A percentile compares a stretch with the other conserved stretches of the same genome.
phyloP scores from a whole-genome alignment of 1,140 invertebrate genomes.

The Pseudomyrmex flavicornis region DNA sequence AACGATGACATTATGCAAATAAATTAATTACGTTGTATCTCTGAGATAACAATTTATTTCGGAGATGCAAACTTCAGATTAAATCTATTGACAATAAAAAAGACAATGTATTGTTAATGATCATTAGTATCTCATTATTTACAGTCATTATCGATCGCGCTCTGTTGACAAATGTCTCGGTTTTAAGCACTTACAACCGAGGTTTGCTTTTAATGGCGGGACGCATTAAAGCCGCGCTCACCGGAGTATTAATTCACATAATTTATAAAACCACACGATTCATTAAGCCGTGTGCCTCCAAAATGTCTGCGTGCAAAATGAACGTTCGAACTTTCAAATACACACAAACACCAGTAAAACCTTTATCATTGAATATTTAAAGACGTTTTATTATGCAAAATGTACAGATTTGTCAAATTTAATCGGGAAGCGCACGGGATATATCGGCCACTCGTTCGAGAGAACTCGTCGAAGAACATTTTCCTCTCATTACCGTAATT shows the following conservation, averaged over 20 bases:
- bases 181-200: slow-evolving; percentile 32
- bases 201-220: slow-evolving; percentile 24
- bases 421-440: too few species aligned
- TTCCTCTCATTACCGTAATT: too few species aligned
- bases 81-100: background rate
- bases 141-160: background rate
- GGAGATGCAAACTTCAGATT: slow-evolving; percentile 7
- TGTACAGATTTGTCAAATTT: too few species aligned
- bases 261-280: slow-evolving; percentile 19
- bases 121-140: slow-evolving; percentile 34
- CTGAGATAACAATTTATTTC: background rate
- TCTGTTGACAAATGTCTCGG: slow-evolving; percentile 33
- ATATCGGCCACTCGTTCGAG: background rate
- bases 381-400: too few species aligned
- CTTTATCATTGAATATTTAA: too few species aligned
- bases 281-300: background rate
- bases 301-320: slow-evolving; percentile 10
- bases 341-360: too few species aligned
- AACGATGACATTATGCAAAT: background rate
- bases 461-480: background rate
- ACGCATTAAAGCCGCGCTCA: background rate
- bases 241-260: slow-evolving; percentile 23
- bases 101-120: background rate
- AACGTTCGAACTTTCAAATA: background rate
- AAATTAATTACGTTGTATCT: slow-evolving; percentile 3